Evolutionary conservation across 2,797 vertebrate genomes (phyloP).

Genomic region (Enteromius afrohamiltoni): DNA sequence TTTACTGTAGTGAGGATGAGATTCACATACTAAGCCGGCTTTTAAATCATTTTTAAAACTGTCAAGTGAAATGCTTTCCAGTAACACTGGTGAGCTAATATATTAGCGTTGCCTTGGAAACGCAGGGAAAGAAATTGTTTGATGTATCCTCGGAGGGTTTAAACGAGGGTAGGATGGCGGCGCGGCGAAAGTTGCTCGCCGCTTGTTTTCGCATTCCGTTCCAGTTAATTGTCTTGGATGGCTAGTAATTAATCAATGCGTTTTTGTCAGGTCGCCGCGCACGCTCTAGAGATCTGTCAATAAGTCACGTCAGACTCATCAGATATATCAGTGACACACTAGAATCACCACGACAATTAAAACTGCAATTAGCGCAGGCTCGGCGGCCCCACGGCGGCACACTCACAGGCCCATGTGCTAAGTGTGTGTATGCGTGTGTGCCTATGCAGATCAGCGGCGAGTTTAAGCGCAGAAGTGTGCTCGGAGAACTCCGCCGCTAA

Average conservation of each 20-base stretch:
- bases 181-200: conserved; percentile 36
- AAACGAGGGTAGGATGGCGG: conserved; percentile 49
- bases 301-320: conserved; percentile 54
- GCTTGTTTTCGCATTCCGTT: conserved; percentile 56
- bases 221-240: conserved; percentile 64
- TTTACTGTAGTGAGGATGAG: conserved; percentile 53
- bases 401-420: not conserved
- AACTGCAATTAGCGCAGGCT: conserved; percentile 50
- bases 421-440: conserved; percentile 33
- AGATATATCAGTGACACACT: conserved; percentile 51
- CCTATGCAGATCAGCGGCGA: conserved; percentile 40
- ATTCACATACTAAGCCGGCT: conserved; percentile 56
- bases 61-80: conserved; percentile 67
- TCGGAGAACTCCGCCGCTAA: conserved; percentile 54
- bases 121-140: conserved; percentile 67
- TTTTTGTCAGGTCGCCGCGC: conserved; percentile 61
- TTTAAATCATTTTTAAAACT: conserved; percentile 71
- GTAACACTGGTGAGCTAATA: conserved; percentile 68
- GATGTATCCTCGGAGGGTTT: conserved; percentile 69
- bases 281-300: conserved; percentile 55
- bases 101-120: conserved; percentile 79
- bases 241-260: conserved; percentile 64
- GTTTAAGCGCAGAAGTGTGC: conserved; percentile 42
- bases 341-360: conserved; percentile 54
- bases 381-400: conserved; percentile 19